Percentiles rank a stretch among this genome's conserved stretches.
Evolutionary conservation across 2,888 invertebrate genomes (phyloP).

Genomic region (Yponomeuta sedellus): DNA sequence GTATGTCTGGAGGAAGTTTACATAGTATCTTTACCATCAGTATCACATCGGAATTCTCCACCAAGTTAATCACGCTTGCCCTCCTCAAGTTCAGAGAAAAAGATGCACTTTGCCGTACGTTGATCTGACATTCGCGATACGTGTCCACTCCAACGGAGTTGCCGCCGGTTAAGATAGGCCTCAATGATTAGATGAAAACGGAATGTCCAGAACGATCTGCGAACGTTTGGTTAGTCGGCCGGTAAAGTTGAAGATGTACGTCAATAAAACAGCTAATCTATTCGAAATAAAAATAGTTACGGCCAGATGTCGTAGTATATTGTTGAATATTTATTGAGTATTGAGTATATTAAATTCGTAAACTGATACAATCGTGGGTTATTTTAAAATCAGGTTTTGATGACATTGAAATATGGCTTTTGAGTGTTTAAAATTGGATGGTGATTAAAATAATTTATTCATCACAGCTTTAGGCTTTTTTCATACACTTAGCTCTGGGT

Average conservation of each 20-base stretch:
- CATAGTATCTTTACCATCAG: not conserved
- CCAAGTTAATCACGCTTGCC: too few species aligned
- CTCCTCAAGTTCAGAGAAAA: too few species aligned
- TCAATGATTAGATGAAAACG: too few species aligned
- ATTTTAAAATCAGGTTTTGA: not conserved
- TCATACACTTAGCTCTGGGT: too few species aligned
- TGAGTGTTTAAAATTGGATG: not conserved
- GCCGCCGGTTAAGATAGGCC: too few species aligned
- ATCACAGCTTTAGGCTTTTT: not conserved
- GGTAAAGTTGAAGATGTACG: not conserved
- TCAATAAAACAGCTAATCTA: not conserved
- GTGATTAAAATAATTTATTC: not conserved
- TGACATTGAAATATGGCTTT: not conserved
- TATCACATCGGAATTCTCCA: too few species aligned
- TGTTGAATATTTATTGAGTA: too few species aligned
- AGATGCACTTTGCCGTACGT: too few species aligned
- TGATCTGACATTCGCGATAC: too few species aligned
- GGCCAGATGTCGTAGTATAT: not conserved
- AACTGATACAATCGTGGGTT: not conserved
- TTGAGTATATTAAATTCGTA: not conserved
- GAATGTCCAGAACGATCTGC: not conserved
- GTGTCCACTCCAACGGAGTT: too few species aligned
- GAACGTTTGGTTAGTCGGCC: not conserved
- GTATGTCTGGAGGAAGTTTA: too few species aligned
- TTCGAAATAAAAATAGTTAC: not conserved